Evolutionary conservation across 2,797 vertebrate species (phyloP), one percentile per base, ranked within the genome.

Genomic region (Trematomus bernacchii): DNA sequence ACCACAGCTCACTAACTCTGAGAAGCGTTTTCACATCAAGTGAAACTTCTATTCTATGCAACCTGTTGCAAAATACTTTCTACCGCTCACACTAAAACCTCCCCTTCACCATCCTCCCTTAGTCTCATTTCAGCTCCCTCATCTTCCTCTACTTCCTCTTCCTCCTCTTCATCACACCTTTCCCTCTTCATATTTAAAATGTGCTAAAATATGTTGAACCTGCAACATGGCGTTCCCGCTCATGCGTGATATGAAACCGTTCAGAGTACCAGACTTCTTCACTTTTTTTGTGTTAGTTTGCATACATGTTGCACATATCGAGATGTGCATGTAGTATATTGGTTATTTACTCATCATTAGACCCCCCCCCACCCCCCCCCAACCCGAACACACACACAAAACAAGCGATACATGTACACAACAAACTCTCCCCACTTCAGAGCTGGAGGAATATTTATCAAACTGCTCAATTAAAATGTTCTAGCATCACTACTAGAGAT

Each of bases 261-360:
- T 96, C 95, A 96, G 88, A 98, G 97, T 97, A 97, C 97, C 97
- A 97, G 96, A 97, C 96, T 95, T 96, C 95, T 95, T 96, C 89
- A 87, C 80, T 69, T 80, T 71, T 9, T 80, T 70, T 57, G 16
- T 74, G 62, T 85, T 79, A 76, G 77, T 83, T 88, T 80, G 87
- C 87, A 87, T 89, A 88, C 70, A 70, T 58, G 62, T 70, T 33
- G 89, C 89, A 87, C 82, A 80, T 70, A 37, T 21, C 8, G 43
- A 0, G 63, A 64, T 88, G 78, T 82, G 79, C 81, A 73, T 82
- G 73, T 84, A 53, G 33, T 9, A 37, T 37, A 37, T 53, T 7
- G 88, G 77, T 92, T 71, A 53, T 69, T 93, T 84, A 93, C 61
- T 71, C 52, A 58, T 21, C 19, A 54, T 3, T 65, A 48, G 42